phyloP scores from a whole-genome alignment of 2,113 vertebrate genomes.

The Microtus pennsylvanicus region DNA sequence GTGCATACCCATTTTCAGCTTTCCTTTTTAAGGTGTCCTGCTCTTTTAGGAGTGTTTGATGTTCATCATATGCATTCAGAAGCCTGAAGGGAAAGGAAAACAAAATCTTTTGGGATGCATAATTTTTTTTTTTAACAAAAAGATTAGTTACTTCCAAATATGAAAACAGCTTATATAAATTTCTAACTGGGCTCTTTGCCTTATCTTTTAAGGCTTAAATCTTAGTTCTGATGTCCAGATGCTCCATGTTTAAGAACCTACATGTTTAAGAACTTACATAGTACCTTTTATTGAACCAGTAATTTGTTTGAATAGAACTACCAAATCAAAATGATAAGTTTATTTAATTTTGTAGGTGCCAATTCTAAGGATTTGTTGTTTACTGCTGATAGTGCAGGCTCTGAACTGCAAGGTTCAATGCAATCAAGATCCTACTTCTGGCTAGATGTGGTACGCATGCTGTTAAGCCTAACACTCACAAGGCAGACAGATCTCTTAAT shows the following conservation, averaged over 20 bases:
- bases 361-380: not conserved
- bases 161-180: slow-evolving; percentile 27
- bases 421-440: not conserved
- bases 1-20: slow-evolving; percentile 95
- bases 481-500: not conserved
- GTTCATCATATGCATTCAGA: slow-evolving; percentile 93
- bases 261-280: not conserved
- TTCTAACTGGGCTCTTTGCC: slow-evolving; percentile 13
- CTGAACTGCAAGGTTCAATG: not conserved
- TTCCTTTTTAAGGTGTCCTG: slow-evolving; percentile 94
- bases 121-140: not conserved
- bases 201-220: not conserved
- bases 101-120: not conserved
- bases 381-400: not conserved
- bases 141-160: slow-evolving; percentile 21
- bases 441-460: not conserved
- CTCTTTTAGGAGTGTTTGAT: slow-evolving; percentile 95
- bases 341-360: slow-evolving; percentile 14
- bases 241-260: not conserved
- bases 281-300: not conserved
- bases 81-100: slow-evolving; percentile 86
- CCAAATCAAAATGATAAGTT: not conserved
- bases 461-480: not conserved
- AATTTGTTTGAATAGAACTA: not conserved
- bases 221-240: not conserved